Percentiles rank a stretch among this genome's conserved stretches.
phyloP scores from a whole-genome alignment of 1,140 invertebrate genomes.

The Schlechtendalia chinensis region DNA sequence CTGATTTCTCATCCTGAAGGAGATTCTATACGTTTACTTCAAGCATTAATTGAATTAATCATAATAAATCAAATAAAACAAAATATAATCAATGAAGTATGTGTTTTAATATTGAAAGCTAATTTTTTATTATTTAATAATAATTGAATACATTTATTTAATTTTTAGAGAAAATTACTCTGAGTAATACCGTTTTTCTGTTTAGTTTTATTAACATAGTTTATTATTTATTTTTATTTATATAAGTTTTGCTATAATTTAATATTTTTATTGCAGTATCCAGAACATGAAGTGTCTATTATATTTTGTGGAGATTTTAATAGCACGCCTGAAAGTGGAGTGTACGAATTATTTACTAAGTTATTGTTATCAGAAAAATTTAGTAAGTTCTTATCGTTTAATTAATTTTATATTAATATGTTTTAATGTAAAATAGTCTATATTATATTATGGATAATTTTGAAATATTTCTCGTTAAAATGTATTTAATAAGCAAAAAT shows the following conservation, averaged over 20 bases:
- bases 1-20: constrained; percentile 88
- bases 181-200: too few species aligned
- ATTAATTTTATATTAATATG: too few species aligned
- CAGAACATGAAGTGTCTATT: constrained; percentile 61
- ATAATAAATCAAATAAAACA: constrained; percentile 62
- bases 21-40: constrained; percentile 80
- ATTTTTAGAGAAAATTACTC: too few species aligned
- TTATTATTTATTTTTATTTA: too few species aligned
- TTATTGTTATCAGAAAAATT: constrained; percentile 64
- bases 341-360: constrained; percentile 72
- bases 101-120: background rate
- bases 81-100: constrained; percentile 58
- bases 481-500: too few species aligned
- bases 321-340: constrained; percentile 75
- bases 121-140: background rate
- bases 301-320: constrained; percentile 86
- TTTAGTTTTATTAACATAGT: too few species aligned
- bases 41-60: constrained; percentile 65
- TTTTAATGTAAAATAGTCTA: too few species aligned
- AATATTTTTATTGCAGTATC: constrained; percentile 57
- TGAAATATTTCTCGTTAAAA: too few species aligned
- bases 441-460: too few species aligned
- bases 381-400: constrained; percentile 38
- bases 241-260: constrained; percentile 4
- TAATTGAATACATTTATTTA: too few species aligned